Evolutionary conservation across 2,888 invertebrate species (phyloP), one percentile per base, ranked within the genome.

Genomic region (Tetanocera ferruginea): DNA sequence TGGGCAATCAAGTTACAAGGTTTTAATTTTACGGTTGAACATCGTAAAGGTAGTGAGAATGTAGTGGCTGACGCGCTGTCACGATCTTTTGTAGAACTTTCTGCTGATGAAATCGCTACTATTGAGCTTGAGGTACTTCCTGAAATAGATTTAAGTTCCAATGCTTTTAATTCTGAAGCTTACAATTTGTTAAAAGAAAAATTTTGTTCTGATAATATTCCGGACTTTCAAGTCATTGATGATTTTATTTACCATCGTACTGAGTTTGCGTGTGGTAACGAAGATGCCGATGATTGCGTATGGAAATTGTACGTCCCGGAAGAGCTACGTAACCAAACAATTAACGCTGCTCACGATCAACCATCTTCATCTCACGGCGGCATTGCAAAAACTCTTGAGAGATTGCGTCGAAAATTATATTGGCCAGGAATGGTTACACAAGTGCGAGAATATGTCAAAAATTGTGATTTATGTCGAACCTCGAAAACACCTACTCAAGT

Each of bases 351-450:
- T 31, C 78, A 80, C 43, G 60, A 57, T 43, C 37, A 6, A 5
- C 51, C 75, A 52, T n/a, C 8, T 5, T 73, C 80, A 0, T 76
- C 75, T 6, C 78, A 81, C 23, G 72, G 79, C 3, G 78, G 80
- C 17, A 57, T 76, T 14, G 57, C 64, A 5, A 81, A 79, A 76
- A 81, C 81, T 23, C 25, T 79, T 19, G 70, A 77, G 11, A n/a
- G n/a, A n/a, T n/a, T 43, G 70, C 28, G 34, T 78, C n/a, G n/a
- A n/a, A n/a, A n/a, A n/a, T n/a, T n/a, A n/a, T n/a, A n/a, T n/a
- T n/a, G n/a, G n/a, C n/a, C n/a, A n/a, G n/a, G n/a, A n/a, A n/a
- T n/a, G n/a, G n/a, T n/a, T n/a, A n/a, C n/a, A n/a, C n/a, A n/a
- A n/a, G n/a, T n/a, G n/a, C n/a, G n/a, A n/a, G n/a, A n/a, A n/a